Base-by-base conservation (phyloP, 2,888 invertebrate genomes). In the Synergus itoensis region DNA sequence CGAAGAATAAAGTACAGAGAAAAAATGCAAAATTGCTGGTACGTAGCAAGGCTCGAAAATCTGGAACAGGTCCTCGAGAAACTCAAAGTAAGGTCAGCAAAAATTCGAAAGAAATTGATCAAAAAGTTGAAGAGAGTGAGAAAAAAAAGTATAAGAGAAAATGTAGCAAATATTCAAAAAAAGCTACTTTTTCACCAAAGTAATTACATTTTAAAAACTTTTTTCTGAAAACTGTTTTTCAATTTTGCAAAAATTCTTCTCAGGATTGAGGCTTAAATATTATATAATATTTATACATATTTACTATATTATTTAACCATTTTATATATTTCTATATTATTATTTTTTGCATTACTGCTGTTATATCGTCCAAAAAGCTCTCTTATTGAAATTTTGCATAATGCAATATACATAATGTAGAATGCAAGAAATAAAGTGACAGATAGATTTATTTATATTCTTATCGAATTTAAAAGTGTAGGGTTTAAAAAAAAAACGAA, bases 41-140 rank as follows among this genome's bases (percentile, higher is more conserved):
- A 89, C 93, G 73, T 14, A 77, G 82, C 18, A 83, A 87, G 87
- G 82, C 36, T 18, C 48, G 73, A 73, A 73, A 73, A 73, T 80
- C 78, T 88, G 90, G 78, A 91, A 91, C 79, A 88, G 88, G 81
- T 84, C 83, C 78, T 81, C 77, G 77, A 84, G 85, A 79, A 77
- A 84, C 91, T 86, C 92, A 91, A 41, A 89, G 92, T 82, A 93
- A 92, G 86, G 91, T 91, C 9, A 93, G 93, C 86, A 93, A 93
- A 81, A 93, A 93, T 84, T 93, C 93, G 14, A 93, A 92, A 4
- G 93, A 93, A 1, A 87, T 90, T 48, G 88, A 87, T 18, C 88
- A 88, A 18, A 92, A 91, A 41, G 86, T 87, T 0, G 80, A 81
- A 21, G 76, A 82, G 2, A 88, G 86, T 16, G 85, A 28, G 3